phyloP scores from a whole-genome alignment of 2,888 invertebrate species.

The Hyalella azteca region DNA sequence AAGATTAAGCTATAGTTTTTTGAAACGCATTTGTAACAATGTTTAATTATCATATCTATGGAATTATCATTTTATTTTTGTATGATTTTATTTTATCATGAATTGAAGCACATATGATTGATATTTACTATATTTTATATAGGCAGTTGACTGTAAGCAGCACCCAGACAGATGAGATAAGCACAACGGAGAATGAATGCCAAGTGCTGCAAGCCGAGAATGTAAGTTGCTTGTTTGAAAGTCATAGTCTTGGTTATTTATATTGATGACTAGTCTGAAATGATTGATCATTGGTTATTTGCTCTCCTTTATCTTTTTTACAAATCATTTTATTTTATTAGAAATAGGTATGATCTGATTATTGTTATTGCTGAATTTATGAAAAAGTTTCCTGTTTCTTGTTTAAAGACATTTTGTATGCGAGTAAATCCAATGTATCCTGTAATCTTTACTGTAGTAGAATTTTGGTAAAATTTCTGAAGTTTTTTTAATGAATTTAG shows the following conservation, averaged over 20 bases:
- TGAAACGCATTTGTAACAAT: neutral
- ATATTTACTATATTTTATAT: neutral
- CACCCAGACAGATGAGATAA: constrained; percentile 46
- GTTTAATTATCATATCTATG: neutral
- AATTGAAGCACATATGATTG: neutral
- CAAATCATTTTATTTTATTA: neutral
- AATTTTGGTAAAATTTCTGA: neutral
- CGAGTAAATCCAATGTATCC: neutral
- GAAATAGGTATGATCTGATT: neutral
- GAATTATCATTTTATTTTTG: neutral
- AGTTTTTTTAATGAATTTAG: neutral
- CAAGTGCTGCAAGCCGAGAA: constrained; percentile 41
- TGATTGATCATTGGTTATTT: neutral
- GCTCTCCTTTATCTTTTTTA: neutral
- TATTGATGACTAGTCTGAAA: too few relatives aligned
- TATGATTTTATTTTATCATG: neutral
- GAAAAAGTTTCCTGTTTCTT: neutral
- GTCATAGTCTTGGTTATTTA: neutral
- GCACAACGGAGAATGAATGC: constrained; percentile 38
- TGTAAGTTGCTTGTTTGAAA: neutral
- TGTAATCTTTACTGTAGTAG: neutral
- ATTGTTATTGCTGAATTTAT: neutral
- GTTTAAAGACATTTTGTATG: neutral
- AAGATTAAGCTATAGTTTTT: neutral
- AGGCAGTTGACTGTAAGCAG: constrained; percentile 38